A percentile compares a stretch with the other conserved stretches of the same genome.
Evolutionary conservation across 1,140 invertebrate genomes (phyloP).

Genomic region (Pogonomyrmex barbatus): DNA sequence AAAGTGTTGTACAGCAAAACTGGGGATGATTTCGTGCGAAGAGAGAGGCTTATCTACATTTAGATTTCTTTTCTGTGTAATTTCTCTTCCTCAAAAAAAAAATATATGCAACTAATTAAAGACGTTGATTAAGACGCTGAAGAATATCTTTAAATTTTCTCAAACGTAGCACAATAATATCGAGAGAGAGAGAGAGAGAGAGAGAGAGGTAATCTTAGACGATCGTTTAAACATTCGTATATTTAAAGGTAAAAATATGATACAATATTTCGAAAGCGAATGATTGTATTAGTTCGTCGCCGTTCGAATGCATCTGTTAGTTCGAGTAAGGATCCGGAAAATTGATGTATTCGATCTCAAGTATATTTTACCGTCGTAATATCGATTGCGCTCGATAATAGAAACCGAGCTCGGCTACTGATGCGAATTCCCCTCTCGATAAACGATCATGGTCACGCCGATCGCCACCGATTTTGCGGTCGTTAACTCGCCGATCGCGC

Average conservation of each 20-base stretch:
- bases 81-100: background rate
- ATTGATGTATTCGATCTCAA: conserved; percentile 5
- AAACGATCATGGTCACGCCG: conserved; percentile 45
- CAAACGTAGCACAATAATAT: background rate
- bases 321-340: background rate
- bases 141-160: background rate
- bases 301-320: background rate
- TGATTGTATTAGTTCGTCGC: background rate
- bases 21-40: background rate
- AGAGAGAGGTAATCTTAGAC: background rate
- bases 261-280: background rate
- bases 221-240: background rate
- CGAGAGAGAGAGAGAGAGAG: background rate
- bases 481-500: conserved; percentile 60
- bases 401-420: conserved; percentile 38
- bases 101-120: background rate
- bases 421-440: conserved; percentile 28
- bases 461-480: conserved; percentile 64
- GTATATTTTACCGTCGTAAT: conserved; percentile 38
- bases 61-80: background rate
- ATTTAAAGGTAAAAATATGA: background rate
- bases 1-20: conserved; percentile 12
- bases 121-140: background rate
- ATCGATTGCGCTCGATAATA: conserved; percentile 48
- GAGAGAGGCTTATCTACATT: background rate